Conservation (phyloP, 2,888 invertebrate genomes). For the Hyalella azteca region DNA sequence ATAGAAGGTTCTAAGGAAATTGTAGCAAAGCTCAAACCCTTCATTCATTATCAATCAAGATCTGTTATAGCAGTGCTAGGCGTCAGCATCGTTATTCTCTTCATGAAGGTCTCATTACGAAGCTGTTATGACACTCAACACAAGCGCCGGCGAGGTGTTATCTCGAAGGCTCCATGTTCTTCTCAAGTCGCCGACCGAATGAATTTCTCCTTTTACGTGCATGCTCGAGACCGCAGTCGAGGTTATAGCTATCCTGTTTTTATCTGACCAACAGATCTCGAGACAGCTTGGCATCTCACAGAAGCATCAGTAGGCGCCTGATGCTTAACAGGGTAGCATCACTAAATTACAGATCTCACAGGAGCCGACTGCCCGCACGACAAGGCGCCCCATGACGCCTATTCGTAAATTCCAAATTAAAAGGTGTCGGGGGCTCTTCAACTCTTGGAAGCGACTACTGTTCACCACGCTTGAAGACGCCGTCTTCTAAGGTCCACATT, state of each 20-base stretch:
- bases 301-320: constrained; percentile 14
- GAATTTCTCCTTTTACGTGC: neutral
- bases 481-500: neutral
- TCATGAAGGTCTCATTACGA: constrained; percentile 9
- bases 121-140: constrained; percentile 8
- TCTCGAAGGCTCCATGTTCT: neutral
- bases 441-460: neutral
- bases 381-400: neutral
- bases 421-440: neutral
- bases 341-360: constrained; percentile 17
- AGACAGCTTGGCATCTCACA: neutral
- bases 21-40: neutral
- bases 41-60: constrained; percentile 20
- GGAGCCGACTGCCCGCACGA: neutral
- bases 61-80: constrained; percentile 16
- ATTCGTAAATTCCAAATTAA: constrained; percentile 3
- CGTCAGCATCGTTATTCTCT: constrained; percentile 1
- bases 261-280: neutral
- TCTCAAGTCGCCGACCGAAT: neutral
- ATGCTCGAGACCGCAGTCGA: neutral
- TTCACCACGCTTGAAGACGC: neutral
- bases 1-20: neutral
- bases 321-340: constrained; percentile 18
- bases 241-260: constrained; percentile 1
- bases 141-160: neutral